Base-by-base conservation (phyloP, 2,113 vertebrate species). In the Pterocles burchelli region DNA sequence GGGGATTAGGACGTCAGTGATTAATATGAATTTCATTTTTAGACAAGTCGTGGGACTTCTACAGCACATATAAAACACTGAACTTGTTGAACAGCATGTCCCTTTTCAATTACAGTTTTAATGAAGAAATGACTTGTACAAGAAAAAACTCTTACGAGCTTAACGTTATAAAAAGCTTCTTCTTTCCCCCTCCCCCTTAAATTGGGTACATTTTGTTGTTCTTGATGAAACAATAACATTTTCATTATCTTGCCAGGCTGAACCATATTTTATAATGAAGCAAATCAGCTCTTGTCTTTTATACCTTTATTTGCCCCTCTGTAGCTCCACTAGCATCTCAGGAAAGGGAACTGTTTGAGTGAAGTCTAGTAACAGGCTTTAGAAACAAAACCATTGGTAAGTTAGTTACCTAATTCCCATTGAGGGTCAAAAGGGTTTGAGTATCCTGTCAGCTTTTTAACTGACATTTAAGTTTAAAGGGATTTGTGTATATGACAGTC, bases 21-120 rank as follows among this genome's bases (percentile, higher is more conserved):
- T 96, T 97, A 97, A 93, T 75, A 72, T 41, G 65, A 84, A 85
- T 87, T 96, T 94, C 76, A 95, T 78, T 85, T 96, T 94, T 81
- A 96, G 71, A 41, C 80, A 77, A 3, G 9, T 49, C 0, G 2
- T 71, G 75, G 92, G 91, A 96, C 74, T 96, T 91, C 92, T 95
- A 7, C 86, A 82, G 66, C 59, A 76, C 84, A 48, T 76, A 85
- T 91, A 75, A 67, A 93, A 89, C 66, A 65, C 80, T 43, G 82
- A 55, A 55, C 51, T 91, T 97, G 88, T 91, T 94, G 85, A 96
- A 88, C 58, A 96, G 52, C 74, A 59, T 71, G 88, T 86, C 73
- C 66, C 75, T 49, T 95, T 95, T 81, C 97, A 96, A 90, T 95
- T 95, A 93, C 70, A 89, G 66, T 73, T 95, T 94, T 96, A 97